These are phyloP conservation scores for Calliopum simillimum DNA, from an alignment of 2,888 invertebrate species.

Conservation along the genomic window DNA sequence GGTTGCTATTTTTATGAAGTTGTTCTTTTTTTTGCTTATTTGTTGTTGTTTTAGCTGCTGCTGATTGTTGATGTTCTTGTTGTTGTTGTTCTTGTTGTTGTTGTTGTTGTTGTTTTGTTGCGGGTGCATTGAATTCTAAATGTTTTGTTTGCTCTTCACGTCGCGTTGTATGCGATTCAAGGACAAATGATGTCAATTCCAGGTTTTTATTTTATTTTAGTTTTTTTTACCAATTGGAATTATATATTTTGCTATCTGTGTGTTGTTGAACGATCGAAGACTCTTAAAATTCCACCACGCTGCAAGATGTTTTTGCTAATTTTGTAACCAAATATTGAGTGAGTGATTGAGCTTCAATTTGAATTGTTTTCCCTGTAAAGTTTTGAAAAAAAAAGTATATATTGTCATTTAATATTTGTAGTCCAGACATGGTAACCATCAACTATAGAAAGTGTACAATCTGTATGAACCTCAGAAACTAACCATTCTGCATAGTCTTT, in stretches of 20 bases:
- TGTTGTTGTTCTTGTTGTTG: constrained; percentile 14
- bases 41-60: constrained; percentile 7
- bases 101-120: constrained; percentile 24
- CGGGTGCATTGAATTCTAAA: constrained; percentile 42
- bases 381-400: too few relatives aligned
- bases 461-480: too few relatives aligned
- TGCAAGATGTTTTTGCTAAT: constrained; percentile 6
- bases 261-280: neutral
- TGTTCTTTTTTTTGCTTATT: neutral
- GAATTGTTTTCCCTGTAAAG: too few relatives aligned
- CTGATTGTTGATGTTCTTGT: neutral
- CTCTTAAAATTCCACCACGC: constrained; percentile 10
- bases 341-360: too few relatives aligned
- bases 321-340: constrained; percentile 12
- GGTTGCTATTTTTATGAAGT: constrained; percentile 3
- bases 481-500: too few relatives aligned
- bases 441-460: too few relatives aligned
- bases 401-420: too few relatives aligned
- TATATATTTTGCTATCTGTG: constrained; percentile 10
- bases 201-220: neutral
- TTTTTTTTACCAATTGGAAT: constrained; percentile 13
- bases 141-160: constrained; percentile 34
- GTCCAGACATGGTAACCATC: too few relatives aligned
- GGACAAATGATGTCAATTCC: constrained; percentile 43
- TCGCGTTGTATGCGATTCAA: constrained; percentile 40